Evolutionary conservation across 2,797 vertebrate genomes (phyloP).

Genomic region (Galago senegalensis): DNA sequence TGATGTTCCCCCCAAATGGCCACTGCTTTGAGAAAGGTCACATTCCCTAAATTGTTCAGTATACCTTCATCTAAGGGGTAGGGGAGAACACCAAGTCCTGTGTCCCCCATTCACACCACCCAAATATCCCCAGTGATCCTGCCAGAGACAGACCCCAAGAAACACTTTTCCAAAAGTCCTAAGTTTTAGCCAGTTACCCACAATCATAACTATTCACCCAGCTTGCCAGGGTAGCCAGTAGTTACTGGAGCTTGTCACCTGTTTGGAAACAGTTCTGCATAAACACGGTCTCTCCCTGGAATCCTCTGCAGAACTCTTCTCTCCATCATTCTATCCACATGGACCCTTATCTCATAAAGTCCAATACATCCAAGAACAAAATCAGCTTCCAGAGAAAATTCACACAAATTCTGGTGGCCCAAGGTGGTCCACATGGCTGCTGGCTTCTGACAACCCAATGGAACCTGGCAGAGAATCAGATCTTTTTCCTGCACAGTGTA

Average conservation of each 20-base stretch:
- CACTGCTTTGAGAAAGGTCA: not conserved
- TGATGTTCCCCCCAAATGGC: not conserved
- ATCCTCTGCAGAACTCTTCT: not conserved
- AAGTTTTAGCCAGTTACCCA: not conserved
- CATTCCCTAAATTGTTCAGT: not conserved
- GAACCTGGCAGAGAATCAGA: conserved; percentile 3
- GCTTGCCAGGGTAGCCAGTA: not conserved
- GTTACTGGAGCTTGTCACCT: not conserved
- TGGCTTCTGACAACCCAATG: not conserved
- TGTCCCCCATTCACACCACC: not conserved
- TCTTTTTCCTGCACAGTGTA: not conserved
- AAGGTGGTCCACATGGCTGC: conserved; percentile 37
- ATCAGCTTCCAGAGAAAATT: not conserved
- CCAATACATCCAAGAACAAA: not conserved
- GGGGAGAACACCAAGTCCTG: not conserved
- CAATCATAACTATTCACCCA: not conserved
- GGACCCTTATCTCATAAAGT: not conserved
- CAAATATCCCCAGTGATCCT: not conserved
- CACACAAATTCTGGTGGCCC: not conserved
- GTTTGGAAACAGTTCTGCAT: not conserved
- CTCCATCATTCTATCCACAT: not conserved
- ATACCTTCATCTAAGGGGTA: not conserved
- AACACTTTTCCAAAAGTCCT: not conserved
- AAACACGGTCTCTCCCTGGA: not conserved
- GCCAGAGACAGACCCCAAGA: not conserved